A percentile compares a stretch with the other conserved stretches of the same genome.
Conservation (phyloP, 2,888 invertebrate genomes). For the Galerucella calmariensis region DNA sequence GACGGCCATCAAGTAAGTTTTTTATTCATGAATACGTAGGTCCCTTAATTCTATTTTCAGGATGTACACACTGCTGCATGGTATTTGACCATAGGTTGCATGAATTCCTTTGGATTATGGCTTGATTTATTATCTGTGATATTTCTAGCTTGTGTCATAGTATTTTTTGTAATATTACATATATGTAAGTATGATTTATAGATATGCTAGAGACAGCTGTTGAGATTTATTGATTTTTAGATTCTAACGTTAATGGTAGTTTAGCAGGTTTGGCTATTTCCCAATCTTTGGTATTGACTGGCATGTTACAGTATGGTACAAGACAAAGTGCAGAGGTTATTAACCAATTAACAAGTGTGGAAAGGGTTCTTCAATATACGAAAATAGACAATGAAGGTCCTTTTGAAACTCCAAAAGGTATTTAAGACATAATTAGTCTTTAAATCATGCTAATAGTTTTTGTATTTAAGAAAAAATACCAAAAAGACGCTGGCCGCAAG, state of each 20-base stretch:
- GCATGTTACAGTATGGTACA: slow-evolving; percentile 85
- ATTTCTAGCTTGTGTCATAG: slow-evolving; percentile 71
- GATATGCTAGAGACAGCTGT: not conserved
- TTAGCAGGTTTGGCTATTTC: slow-evolving; percentile 55
- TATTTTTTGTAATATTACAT: slow-evolving; percentile 67
- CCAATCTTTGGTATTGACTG: slow-evolving; percentile 56
- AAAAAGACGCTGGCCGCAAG: slow-evolving; percentile 70
- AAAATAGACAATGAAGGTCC: slow-evolving; percentile 77
- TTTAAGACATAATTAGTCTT: not conserved
- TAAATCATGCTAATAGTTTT: not conserved
- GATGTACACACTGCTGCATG: slow-evolving; percentile 73
- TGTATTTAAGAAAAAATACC: slow-evolving; percentile 55
- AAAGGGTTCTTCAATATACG: slow-evolving; percentile 79
- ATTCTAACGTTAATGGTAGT: slow-evolving; percentile 48
- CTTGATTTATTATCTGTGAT: slow-evolving; percentile 72
- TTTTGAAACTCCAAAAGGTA: slow-evolving; percentile 66
- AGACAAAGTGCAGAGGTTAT: slow-evolving; percentile 82
- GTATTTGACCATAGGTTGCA: slow-evolving; percentile 71
- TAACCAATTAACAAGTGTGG: slow-evolving; percentile 82
- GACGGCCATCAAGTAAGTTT: slow-evolving; percentile 49
- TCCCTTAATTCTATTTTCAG: slow-evolving; percentile 41
- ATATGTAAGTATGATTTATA: slow-evolving; percentile 50
- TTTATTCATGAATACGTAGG: not conserved
- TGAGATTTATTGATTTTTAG: slow-evolving; percentile 9
- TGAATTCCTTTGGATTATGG: slow-evolving; percentile 74